Evolutionary conservation across 2,888 invertebrate species (phyloP).

Genomic region (Periphyllus acericola): DNA sequence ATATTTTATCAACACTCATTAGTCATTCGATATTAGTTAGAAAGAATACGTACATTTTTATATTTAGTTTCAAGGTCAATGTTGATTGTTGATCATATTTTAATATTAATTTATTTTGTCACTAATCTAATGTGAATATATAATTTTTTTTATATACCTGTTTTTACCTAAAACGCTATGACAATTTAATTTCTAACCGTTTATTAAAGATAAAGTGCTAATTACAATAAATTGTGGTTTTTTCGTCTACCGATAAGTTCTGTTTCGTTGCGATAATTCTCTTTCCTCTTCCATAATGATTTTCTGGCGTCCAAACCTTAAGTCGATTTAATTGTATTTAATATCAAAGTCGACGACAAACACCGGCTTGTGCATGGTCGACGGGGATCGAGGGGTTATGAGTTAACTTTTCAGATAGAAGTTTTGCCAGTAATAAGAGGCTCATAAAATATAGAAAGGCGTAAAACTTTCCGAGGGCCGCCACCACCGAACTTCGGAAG

Average conservation of each 20-base stretch:
- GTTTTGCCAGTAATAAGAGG: conserved; percentile 61
- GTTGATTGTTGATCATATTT: too few relatives aligned
- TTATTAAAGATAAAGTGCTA: conserved; percentile 5
- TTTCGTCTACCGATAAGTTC: not conserved
- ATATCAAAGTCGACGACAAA: conserved; percentile 62
- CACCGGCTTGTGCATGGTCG: conserved; percentile 17
- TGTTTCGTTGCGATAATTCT: conserved; percentile 20
- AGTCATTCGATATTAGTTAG: too few relatives aligned
- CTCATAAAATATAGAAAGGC: conserved; percentile 62
- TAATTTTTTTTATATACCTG: too few relatives aligned
- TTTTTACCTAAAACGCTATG: too few relatives aligned
- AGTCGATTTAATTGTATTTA: conserved; percentile 63
- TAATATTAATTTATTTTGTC: too few relatives aligned
- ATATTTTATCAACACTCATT: too few relatives aligned
- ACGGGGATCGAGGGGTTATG: conserved; percentile 50
- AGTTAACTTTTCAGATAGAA: conserved; percentile 62
- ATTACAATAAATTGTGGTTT: not conserved
- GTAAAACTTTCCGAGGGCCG: conserved; percentile 59
- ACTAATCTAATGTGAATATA: too few relatives aligned
- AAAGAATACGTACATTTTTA: too few relatives aligned
- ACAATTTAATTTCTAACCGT: not conserved
- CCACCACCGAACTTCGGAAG: conserved; percentile 53
- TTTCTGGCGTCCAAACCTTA: conserved; percentile 47
- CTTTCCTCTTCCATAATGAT: not conserved
- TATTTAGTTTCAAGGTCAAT: too few relatives aligned